Evolutionary conservation across 2,888 invertebrate species (phyloP), one percentile per base, ranked within the genome.

Genomic region (Incurvaria masculella): DNA sequence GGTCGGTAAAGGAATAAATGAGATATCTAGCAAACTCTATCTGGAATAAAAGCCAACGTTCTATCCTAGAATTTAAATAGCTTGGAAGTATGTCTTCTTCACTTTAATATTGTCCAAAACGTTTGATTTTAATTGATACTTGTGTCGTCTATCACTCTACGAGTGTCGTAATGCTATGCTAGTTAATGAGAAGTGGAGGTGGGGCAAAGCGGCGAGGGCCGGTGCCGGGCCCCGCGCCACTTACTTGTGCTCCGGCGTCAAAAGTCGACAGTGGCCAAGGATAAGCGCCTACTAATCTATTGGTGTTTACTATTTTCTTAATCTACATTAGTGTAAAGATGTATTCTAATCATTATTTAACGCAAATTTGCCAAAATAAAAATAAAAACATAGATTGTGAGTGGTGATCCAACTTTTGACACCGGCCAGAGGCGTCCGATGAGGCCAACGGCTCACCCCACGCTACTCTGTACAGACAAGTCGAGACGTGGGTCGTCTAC

Each of bases 301-400:
- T 78, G 79, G 79, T 79, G 79, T 79, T 69, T 72, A 75, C 73
- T 72, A 76, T 69, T 71, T 74, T 70, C 79, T 79, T 79, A 79
- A 65, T 69, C 79, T 79, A 79, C 67, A 64, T 74, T 79, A 79
- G 69, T 74, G 74, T 79, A 74, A 70, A 78, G 76, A 72, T 69
- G 72, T 72, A 72, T 68, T 69, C 73, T 78, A 78, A 68, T 65
- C 68, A 69, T 62, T 53, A 48, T 51, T 6, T n/a, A 8, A 16
- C 8, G 17, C 14, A 6, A 44, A 20, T 44, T 19, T 42, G 63
- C 67, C 62, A 68, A 68, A 71, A 70, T 70, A 44, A 48, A 46
- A 49, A 33, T 27, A 45, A 74, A 72, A 73, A 76, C 72, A 65
- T 73, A 74, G 23, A 33, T 33, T 14, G 14, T 33, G 33, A 72